Evolutionary conservation across 2,113 vertebrate species (phyloP).

Genomic region (Oncorhynchus tshawytscha): DNA sequence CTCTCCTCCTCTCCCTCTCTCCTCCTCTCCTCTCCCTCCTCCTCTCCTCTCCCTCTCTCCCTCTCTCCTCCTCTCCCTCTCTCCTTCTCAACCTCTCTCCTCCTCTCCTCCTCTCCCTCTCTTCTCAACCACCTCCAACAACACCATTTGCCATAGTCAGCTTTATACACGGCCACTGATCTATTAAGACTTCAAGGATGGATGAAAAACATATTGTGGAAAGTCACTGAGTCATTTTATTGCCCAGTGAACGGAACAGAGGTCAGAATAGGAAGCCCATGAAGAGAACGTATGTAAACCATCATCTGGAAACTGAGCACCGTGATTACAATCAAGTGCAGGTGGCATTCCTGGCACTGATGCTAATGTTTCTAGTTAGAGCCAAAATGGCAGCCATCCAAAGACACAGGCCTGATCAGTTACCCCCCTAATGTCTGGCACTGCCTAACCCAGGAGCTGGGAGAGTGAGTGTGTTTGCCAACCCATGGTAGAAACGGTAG

Average conservation of each 20-base stretch:
- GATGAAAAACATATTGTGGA: too few species aligned
- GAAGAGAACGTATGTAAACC: background rate
- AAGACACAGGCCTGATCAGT: background rate
- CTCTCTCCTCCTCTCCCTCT: too few species aligned
- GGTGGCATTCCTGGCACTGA: background rate
- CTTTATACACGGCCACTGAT: too few species aligned
- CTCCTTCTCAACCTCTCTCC: too few species aligned
- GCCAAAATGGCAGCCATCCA: background rate
- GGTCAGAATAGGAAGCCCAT: background rate
- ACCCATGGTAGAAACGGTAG: background rate
- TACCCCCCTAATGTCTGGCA: background rate
- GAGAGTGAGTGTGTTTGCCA: too few species aligned
- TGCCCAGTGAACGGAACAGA: too few species aligned
- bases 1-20: too few species aligned
- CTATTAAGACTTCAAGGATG: too few species aligned
- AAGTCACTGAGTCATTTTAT: too few species aligned
- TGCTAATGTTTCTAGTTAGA: background rate
- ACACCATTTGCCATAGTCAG: background rate
- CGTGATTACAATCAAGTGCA: background rate
- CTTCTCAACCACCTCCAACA: background rate
- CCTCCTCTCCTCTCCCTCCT: too few species aligned
- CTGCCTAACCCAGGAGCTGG: background rate
- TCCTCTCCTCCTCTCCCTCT: background rate
- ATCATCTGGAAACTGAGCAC: background rate
- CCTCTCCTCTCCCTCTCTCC: too few species aligned